These are phyloP conservation scores for Plusia festucae DNA, from an alignment of 2,888 invertebrate genomes.

Conservation along the genomic window DNA sequence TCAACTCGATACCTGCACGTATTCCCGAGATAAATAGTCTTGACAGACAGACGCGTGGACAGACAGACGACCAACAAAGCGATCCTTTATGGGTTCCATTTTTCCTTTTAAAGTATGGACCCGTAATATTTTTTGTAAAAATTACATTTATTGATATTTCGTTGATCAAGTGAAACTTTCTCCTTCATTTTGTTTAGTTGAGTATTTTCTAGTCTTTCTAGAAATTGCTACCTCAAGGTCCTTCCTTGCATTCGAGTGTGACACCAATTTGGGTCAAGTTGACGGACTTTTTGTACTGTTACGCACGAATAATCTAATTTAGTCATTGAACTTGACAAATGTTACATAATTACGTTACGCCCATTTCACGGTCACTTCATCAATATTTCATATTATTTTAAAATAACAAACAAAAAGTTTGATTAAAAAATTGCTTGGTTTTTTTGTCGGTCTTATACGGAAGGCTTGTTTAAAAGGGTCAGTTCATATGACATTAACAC, in stretches of 20 bases:
- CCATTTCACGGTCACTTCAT: constrained; percentile 59
- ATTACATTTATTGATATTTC: no score
- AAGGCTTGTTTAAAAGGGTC: constrained; percentile 51
- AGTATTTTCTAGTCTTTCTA: constrained; percentile 15
- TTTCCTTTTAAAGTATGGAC: no score
- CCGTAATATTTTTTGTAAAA: no score
- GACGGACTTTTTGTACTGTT: constrained; percentile 81
- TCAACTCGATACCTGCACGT: no score
- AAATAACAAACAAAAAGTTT: constrained; percentile 13
- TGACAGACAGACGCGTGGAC: no score
- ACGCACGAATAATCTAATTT: constrained; percentile 78
- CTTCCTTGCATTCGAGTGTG: constrained; percentile 76
- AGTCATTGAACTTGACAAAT: constrained; percentile 81
- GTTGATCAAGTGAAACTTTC: constrained; percentile 34
- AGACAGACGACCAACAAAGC: no score
- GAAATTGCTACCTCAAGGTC: constrained; percentile 61
- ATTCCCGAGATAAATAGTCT: no score
- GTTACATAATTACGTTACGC: constrained; percentile 67
- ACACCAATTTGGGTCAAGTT: constrained; percentile 82
- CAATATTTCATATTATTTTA: constrained; percentile 43
- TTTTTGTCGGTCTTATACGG: constrained; percentile 44
- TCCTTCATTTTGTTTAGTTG: constrained; percentile 3
- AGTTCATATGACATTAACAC: constrained; percentile 28
- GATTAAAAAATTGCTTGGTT: constrained; percentile 11
- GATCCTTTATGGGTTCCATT: no score